phyloP scores from a whole-genome alignment of 2,113 vertebrate genomes.

The Damaliscus lunatus region DNA sequence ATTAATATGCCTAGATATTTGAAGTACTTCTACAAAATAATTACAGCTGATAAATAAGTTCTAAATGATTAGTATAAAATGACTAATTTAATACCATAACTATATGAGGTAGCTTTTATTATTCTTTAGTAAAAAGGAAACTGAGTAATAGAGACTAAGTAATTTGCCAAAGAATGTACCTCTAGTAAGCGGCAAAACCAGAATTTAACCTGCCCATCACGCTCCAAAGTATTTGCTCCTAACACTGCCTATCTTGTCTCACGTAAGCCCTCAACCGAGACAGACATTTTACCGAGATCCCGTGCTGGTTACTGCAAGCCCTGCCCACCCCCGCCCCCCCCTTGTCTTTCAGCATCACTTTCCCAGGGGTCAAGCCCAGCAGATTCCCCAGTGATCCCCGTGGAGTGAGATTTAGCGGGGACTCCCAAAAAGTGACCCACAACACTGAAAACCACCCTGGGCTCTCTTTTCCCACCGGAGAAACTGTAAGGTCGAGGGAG shows the following conservation, averaged over 20 bases:
- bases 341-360: too few species aligned
- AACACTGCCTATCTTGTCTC: background rate
- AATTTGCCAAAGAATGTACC: background rate
- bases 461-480: background rate
- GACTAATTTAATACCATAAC: background rate
- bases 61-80: background rate
- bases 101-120: background rate
- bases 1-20: background rate
- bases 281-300: too few species aligned
- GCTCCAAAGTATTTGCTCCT: background rate
- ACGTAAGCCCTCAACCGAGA: background rate
- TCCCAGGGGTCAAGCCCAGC: background rate
- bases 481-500: background rate
- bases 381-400: background rate
- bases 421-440: too few species aligned
- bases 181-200: background rate
- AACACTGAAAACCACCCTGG: background rate
- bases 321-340: too few species aligned
- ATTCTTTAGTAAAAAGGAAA: background rate
- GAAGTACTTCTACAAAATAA: background rate
- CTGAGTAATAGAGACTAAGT: background rate
- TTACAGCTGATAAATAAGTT: background rate
- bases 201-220: background rate
- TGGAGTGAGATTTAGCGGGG: background rate
- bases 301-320: too few species aligned